phyloP scores from a whole-genome alignment of 2,888 invertebrate species.

The Alentia gelatinosa region DNA sequence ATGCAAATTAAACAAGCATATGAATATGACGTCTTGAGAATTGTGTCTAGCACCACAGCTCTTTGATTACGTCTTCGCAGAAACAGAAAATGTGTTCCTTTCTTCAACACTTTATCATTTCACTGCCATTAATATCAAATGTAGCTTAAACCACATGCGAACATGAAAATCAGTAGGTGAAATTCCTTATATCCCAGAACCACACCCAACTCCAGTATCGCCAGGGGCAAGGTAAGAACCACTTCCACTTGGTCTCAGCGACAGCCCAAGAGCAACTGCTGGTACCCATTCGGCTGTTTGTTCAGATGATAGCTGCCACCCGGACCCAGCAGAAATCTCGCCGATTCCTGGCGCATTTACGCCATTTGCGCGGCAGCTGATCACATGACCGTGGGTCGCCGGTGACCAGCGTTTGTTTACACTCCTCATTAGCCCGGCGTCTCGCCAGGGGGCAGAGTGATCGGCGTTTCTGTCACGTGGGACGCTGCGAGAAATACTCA shows the following conservation, averaged over 20 bases:
- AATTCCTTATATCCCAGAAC: no score
- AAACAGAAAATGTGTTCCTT: no score
- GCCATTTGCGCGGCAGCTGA: slow-evolving; percentile 50
- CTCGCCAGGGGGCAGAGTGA: slow-evolving; percentile 44
- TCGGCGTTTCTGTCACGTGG: not conserved
- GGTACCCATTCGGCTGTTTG: slow-evolving; percentile 1
- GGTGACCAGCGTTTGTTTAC: slow-evolving; percentile 22
- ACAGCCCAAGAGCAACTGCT: not conserved
- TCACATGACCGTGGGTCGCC: slow-evolving; percentile 17
- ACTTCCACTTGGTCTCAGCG: no score
- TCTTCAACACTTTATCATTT: no score
- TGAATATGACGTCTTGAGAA: no score
- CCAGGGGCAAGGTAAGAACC: not conserved
- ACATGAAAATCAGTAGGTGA: no score
- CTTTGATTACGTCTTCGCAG: no score
- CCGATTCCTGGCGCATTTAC: slow-evolving; percentile 27
- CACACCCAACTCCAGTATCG: not conserved
- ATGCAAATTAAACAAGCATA: no score
- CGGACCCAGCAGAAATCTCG: slow-evolving; percentile 19
- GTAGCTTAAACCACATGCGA: no score
- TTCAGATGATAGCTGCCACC: slow-evolving; percentile 45
- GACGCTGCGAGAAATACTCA: not conserved
- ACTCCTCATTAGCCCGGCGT: not conserved
- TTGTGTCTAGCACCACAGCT: no score
- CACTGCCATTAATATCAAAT: no score